Percentiles rank a stretch among this genome's conserved stretches.
These are phyloP conservation scores for Maniola jurtina DNA, from an alignment of 1,140 invertebrate genomes.

Conservation along the genomic window DNA sequence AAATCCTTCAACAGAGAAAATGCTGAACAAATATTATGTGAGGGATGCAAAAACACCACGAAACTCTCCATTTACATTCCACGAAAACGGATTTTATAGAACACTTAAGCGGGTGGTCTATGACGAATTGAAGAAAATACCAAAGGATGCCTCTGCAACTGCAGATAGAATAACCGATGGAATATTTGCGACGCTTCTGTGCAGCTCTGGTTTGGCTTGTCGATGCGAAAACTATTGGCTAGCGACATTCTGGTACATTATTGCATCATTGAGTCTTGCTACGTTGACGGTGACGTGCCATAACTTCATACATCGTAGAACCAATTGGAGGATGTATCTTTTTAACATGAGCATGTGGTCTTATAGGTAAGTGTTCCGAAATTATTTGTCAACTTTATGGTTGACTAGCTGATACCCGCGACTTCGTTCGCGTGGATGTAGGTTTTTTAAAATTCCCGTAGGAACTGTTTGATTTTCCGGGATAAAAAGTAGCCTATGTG, in stretches of 20 bases:
- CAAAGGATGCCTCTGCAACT: slow-evolving; percentile 42
- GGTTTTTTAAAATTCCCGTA: no score
- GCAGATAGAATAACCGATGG: slow-evolving; percentile 52
- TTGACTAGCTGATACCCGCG: no score
- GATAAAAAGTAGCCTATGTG: no score
- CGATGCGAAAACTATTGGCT: slow-evolving; percentile 37
- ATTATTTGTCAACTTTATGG: not conserved
- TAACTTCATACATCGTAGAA: slow-evolving; percentile 89
- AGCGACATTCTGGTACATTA: slow-evolving; percentile 38
- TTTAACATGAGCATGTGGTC: slow-evolving; percentile 85
- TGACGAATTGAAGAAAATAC: slow-evolving; percentile 74
- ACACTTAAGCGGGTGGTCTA: slow-evolving; percentile 81
- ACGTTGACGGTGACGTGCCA: slow-evolving; percentile 83
- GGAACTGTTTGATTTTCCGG: no score
- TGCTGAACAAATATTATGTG: slow-evolving; percentile 83
- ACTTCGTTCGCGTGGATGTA: no score
- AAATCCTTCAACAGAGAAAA: slow-evolving; percentile 70
- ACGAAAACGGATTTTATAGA: slow-evolving; percentile 84
- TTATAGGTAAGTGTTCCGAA: slow-evolving; percentile 72
- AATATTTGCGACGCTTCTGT: slow-evolving; percentile 44
- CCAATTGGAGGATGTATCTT: slow-evolving; percentile 90
- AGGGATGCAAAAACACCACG: slow-evolving; percentile 78
- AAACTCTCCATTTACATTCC: slow-evolving; percentile 84
- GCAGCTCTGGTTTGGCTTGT: slow-evolving; percentile 41
- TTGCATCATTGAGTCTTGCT: slow-evolving; percentile 76